phyloP scores from a whole-genome alignment of 2,797 vertebrate genomes.

The Alfaro cultratus region DNA sequence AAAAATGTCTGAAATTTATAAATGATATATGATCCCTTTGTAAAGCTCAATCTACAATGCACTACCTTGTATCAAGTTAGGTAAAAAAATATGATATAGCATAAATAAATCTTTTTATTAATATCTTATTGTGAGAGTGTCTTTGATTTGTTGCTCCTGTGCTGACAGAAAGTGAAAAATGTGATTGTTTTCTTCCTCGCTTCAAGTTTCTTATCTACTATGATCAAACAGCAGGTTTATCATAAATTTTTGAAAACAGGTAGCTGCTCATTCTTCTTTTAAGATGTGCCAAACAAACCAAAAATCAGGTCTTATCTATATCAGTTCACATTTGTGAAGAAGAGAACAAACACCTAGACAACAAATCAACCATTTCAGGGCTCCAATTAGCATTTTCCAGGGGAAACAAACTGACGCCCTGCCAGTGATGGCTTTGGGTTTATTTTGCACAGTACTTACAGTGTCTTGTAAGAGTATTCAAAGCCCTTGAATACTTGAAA shows the following conservation, averaged over 20 bases:
- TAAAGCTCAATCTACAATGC: neutral
- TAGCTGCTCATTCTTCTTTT: neutral
- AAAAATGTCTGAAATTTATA: neutral
- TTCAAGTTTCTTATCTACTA: neutral
- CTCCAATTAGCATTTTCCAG: neutral
- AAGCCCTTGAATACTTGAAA: neutral
- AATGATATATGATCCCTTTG: neutral
- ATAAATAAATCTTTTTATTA: neutral
- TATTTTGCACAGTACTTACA: neutral
- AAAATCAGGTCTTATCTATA: neutral
- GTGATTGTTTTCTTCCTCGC: neutral
- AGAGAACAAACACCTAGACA: neutral
- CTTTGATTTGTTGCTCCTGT: neutral
- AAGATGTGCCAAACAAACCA: neutral
- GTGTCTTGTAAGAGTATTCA: neutral
- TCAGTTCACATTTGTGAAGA: neutral
- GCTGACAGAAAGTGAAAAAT: neutral
- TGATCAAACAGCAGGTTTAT: neutral
- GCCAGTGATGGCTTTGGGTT: neutral
- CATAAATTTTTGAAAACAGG: conserved; percentile 3
- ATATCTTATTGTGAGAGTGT: too few species aligned
- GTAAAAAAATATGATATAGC: neutral
- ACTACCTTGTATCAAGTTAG: neutral
- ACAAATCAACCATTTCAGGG: neutral
- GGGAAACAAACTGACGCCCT: neutral